These are phyloP conservation scores for Rhynchomys soricoides DNA, from an alignment of 2,113 vertebrate species.

Conservation along the genomic window DNA sequence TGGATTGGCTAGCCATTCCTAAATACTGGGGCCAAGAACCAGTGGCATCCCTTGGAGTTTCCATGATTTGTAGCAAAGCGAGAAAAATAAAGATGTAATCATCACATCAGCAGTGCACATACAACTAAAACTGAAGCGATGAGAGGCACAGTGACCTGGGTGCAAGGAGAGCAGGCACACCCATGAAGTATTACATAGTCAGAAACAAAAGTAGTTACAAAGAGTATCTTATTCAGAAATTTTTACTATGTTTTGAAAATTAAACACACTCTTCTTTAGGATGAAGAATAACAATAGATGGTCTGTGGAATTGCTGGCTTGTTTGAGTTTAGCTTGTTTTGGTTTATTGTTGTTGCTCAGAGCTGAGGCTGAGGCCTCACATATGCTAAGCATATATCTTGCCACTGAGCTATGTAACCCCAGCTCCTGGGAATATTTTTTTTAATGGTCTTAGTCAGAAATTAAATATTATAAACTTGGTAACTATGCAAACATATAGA, in stretches of 20 bases:
- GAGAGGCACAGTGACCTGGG: not conserved
- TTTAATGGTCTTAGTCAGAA: constrained; percentile 34
- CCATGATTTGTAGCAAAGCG: constrained; percentile 25
- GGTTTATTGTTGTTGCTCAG: not conserved
- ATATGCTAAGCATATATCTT: not conserved
- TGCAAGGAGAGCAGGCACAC: not conserved
- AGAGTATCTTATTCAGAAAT: constrained; percentile 33
- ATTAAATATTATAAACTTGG: constrained; percentile 38
- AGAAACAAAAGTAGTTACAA: constrained; percentile 41
- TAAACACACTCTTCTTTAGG: constrained; percentile 32
- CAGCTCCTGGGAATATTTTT: not conserved
- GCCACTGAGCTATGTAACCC: not conserved
- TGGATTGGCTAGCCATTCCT: constrained; percentile 3
- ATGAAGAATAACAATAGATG: not conserved
- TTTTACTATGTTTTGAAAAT: constrained; percentile 11
- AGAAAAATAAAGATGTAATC: constrained; percentile 1
- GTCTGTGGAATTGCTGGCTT: not conserved
- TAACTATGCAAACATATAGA: constrained; percentile 15
- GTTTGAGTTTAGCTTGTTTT: not conserved
- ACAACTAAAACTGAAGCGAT: not conserved
- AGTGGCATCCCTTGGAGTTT: constrained; percentile 23
- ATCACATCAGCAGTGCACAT: not conserved
- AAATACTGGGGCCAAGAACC: constrained; percentile 31
- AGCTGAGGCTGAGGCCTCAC: not conserved
- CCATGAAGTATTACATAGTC: not conserved